A percentile compares a stretch with the other conserved stretches of the same genome.
Evolutionary conservation across 2,888 invertebrate species (phyloP).

Genomic region (Prenolepis imparis): DNA sequence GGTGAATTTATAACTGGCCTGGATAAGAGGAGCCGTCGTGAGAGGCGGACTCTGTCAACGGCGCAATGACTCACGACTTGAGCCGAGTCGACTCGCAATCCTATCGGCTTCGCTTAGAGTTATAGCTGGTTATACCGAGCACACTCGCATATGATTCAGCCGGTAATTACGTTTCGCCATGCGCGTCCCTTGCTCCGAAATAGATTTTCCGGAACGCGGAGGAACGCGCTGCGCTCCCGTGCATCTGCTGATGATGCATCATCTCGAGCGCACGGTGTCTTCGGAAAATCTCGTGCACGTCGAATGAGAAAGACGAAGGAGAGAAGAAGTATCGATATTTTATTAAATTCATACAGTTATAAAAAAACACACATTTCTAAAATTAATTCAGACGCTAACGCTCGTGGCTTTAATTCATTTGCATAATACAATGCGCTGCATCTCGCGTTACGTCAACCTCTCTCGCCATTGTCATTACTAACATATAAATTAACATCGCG

Average conservation of each 20-base stretch:
- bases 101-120: conserved; percentile 59
- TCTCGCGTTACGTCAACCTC: conserved; percentile 48
- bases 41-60: conserved; percentile 74
- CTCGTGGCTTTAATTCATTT: conserved; percentile 49
- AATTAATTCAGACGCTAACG: neutral
- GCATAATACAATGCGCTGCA: conserved; percentile 66
- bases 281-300: neutral
- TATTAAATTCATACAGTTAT: neutral
- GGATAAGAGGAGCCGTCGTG: conserved; percentile 40
- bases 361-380: neutral
- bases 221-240: conserved; percentile 58
- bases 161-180: conserved; percentile 70
- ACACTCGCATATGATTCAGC: conserved; percentile 68
- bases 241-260: neutral
- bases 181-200: conserved; percentile 59
- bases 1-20: conserved; percentile 56
- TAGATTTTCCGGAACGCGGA: conserved; percentile 72
- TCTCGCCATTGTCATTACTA: conserved; percentile 60
- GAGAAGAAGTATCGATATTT: neutral
- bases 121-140: conserved; percentile 36
- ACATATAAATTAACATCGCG: conserved; percentile 44
- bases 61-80: conserved; percentile 75
- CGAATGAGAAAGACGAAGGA: neutral
- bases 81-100: conserved; percentile 43
- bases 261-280: neutral